These are phyloP conservation scores for Cervus canadensis DNA, from an alignment of 2,113 vertebrate species.

Conservation along the genomic window DNA sequence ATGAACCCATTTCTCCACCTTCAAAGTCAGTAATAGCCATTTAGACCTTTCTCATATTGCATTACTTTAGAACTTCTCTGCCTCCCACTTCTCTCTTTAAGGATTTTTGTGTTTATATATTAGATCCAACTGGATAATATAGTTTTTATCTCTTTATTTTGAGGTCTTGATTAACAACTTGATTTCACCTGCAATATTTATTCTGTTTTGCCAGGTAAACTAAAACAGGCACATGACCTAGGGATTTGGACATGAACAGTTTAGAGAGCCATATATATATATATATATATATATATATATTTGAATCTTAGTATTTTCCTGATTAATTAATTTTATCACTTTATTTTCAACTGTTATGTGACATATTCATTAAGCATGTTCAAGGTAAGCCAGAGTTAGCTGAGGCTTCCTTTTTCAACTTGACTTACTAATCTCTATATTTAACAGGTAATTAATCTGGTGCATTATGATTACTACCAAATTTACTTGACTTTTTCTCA, in stretches of 20 bases:
- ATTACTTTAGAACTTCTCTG: neutral
- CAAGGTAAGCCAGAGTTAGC: neutral
- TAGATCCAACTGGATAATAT: neutral
- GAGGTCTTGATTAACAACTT: neutral
- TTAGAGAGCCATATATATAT: neutral
- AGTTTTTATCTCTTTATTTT: neutral
- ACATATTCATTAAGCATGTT: neutral
- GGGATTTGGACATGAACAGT: neutral
- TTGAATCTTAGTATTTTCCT: neutral
- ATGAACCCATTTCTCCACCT: neutral
- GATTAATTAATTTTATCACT: neutral
- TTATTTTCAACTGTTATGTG: neutral
- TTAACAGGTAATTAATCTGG: neutral
- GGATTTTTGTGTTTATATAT: neutral
- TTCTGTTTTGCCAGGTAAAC: neutral
- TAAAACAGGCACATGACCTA: neutral
- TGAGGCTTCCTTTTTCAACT: neutral
- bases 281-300: too few relatives aligned
- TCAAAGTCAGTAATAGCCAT: neutral
- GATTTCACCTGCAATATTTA: neutral
- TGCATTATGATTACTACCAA: neutral
- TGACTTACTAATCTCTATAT: neutral
- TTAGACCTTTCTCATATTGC: neutral
- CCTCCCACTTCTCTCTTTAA: neutral
- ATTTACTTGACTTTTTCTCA: neutral